Evolutionary conservation across 2,888 invertebrate species (phyloP), one percentile per base, ranked within the genome.

Genomic region (Drosophila anceps): DNA sequence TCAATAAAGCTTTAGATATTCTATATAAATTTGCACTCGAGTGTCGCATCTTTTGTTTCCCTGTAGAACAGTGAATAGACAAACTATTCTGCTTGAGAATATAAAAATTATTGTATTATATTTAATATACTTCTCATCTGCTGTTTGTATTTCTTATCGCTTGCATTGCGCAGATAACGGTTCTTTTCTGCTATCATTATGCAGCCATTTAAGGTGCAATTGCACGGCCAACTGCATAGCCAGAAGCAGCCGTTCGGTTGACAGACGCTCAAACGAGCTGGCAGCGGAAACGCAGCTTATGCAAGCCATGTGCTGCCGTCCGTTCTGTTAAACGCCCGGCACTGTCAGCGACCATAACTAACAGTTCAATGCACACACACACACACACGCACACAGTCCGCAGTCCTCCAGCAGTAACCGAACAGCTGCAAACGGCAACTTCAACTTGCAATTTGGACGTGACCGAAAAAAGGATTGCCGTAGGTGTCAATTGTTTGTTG

Each of bases 401-500:
- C 20, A 20, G 41, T 43, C 37, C 54, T 41, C 31, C 31, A 43
- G 57, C 31, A 46, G 55, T 61, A 27, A 37, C n/a, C 39, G 58
- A 72, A 63, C 84, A 81, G 84, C 73, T 71, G 88, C 78, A 70
- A 62, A 44, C 48, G 53, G 60, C 76, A 79, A 82, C 85, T 87
- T 79, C 80, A 79, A 73, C 81, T 88, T 77, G 81, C 85, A 73
- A 83, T 80, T 85, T 73, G 76, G 59, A 82, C 84, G 83, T 85
- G 88, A 82, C 85, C 76, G 53, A 71, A 71, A 69, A 76, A 82
- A 69, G 66, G 74, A 87, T 86, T 75, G 90, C 86, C 86, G 89
- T 84, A 87, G 87, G 90, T 87, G 89, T 87, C 90, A 88, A 88
- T 87, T 86, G 87, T 88, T 81, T 90, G 90, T 73, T 84, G 72